Evolutionary conservation across 2,113 vertebrate species (phyloP), one percentile per base, ranked within the genome.

Genomic region (Pluvialis apricaria): DNA sequence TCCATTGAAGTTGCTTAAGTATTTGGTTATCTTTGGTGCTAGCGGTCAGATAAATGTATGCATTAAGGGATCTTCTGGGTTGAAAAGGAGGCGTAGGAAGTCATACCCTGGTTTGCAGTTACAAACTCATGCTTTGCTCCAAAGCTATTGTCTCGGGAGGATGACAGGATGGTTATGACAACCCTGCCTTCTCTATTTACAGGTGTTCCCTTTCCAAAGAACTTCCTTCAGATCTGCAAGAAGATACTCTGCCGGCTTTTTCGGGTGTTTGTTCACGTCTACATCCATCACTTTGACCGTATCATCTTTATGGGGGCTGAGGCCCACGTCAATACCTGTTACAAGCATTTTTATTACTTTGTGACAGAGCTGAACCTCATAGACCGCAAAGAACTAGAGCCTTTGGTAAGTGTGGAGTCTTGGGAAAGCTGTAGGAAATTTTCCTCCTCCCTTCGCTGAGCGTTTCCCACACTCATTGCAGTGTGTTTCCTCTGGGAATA

Each of bases 261-360:
- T 85, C 97, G 98, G 13, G 99, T 99, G 58, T 99, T 99, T 2
- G 98, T 99, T 54, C 99, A 99, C 0, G 99, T 99, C 92, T 99
- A 99, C 94, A 99, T 99, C 86, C 99, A 99, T 96, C 99, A 99
- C 82, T 99, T 99, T 1, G 99, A 99, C 96, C 98, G 98, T 3
- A 98, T 99, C 93, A 98, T 98, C 44, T 93, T 98, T 69, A 99
- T 99, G 98, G 98, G 98, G 2, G 99, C 99, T 2, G 99, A 99
- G 94, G 99, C 98, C 31, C 99, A 99, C 0, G 98, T 99, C 95
- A 99, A 99, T 96, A 99, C 99, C 90, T 99, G 99, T 95, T 99
- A 99, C 98, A 99, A 99, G 92, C 99, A 99, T 96, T 99, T 99
- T 96, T 99, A 99, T 96, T 99, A 98, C 97, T 99, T 99, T 32